Percentiles rank a stretch among this genome's conserved stretches.
Evolutionary conservation across 1,140 invertebrate genomes (phyloP).

Genomic region (Nilaparvata lugens): DNA sequence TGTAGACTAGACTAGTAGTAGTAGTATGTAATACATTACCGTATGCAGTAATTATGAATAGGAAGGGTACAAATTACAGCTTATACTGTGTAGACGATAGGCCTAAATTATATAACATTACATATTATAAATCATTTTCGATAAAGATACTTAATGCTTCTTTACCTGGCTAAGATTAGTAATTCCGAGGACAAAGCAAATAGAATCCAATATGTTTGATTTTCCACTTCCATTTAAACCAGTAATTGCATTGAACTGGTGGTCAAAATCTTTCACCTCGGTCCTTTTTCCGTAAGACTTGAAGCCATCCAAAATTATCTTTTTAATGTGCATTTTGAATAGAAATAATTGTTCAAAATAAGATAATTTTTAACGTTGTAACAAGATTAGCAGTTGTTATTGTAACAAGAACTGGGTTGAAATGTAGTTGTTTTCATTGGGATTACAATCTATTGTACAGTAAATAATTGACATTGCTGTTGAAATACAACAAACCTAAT

Average conservation of each 20-base stretch:
- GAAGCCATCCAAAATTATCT: conserved; percentile 91
- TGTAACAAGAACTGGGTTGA: background rate
- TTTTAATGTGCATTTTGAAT: conserved; percentile 84
- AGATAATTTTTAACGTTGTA: background rate
- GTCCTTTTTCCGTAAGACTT: conserved; percentile 95
- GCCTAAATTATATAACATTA: too few relatives aligned
- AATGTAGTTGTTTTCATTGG: background rate
- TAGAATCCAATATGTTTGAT: conserved; percentile 96
- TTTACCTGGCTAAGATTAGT: conserved; percentile 84
- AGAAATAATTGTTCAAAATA: background rate
- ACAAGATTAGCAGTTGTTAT: background rate
- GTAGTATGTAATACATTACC: too few relatives aligned
- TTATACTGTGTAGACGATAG: too few relatives aligned
- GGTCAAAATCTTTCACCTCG: conserved; percentile 90
- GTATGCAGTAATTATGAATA: too few relatives aligned
- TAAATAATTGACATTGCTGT: too few relatives aligned
- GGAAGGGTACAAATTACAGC: too few relatives aligned
- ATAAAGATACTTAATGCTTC: too few relatives aligned
- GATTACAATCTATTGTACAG: background rate
- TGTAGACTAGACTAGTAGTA: too few relatives aligned
- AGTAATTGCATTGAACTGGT: conserved; percentile 96
- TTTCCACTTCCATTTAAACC: conserved; percentile 98
- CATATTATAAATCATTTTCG: too few relatives aligned
- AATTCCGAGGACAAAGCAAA: conserved; percentile 96
- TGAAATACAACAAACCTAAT: too few relatives aligned